A percentile compares a stretch with the other conserved stretches of the same genome.
These are phyloP conservation scores for Enteromius fasciolatus DNA, from an alignment of 2,797 vertebrate genomes.

Conservation along the genomic window DNA sequence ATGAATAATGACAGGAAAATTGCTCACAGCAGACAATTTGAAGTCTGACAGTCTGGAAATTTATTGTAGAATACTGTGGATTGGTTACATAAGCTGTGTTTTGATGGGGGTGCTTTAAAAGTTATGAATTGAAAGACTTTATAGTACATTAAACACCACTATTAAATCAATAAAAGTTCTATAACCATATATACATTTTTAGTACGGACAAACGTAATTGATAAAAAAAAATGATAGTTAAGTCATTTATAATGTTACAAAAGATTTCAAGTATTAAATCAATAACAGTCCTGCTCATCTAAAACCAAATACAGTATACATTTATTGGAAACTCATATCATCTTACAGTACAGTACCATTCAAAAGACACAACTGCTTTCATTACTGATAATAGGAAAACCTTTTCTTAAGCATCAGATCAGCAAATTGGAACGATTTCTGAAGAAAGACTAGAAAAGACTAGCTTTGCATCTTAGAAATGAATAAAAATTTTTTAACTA, in stretches of 20 bases:
- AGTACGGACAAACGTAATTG: no score
- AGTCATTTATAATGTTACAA: not conserved
- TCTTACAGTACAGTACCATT: not conserved
- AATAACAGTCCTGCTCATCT: no score
- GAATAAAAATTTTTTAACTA: not conserved
- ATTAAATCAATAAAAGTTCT: not conserved
- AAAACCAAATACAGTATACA: no score
- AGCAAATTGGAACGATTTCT: not conserved
- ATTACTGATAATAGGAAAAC: not conserved
- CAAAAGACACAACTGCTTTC: not conserved
- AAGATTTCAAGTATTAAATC: not conserved
- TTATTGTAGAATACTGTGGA: not conserved
- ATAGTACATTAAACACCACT: not conserved
- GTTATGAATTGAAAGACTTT: not conserved
- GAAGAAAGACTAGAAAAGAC: not conserved
- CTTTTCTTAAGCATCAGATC: not conserved
- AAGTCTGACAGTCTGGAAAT: not conserved
- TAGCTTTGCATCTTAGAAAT: not conserved
- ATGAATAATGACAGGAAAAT: not conserved
- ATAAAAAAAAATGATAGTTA: not conserved
- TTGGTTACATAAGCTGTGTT: constrained; percentile 1
- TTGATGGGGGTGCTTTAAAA: not conserved
- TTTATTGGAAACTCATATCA: not conserved
- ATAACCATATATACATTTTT: not conserved
- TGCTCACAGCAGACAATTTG: not conserved